A percentile compares a stretch with the other conserved stretches of the same genome.
phyloP scores from a whole-genome alignment of 2,888 invertebrate species.

The Alviniconcha strummeri region DNA sequence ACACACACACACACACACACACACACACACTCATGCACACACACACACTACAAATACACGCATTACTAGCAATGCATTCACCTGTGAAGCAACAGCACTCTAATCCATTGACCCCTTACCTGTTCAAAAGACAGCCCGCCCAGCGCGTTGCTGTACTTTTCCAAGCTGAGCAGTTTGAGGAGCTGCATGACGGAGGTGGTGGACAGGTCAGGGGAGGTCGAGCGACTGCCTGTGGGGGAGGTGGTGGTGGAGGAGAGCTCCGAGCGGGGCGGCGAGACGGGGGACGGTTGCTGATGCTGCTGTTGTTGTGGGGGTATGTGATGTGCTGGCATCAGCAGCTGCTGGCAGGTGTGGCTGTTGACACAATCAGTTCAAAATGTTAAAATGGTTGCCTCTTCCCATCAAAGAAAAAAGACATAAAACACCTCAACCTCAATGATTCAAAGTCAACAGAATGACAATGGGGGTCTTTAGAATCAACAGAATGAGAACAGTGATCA shows the following conservation, averaged over 20 bases:
- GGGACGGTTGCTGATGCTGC: constrained; percentile 21
- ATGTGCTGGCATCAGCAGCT: constrained; percentile 6
- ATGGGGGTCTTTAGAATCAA: no score
- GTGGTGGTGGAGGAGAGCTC: constrained; percentile 46
- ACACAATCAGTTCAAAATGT: not conserved
- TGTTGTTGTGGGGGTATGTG: constrained; percentile 5
- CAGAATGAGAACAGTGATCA: no score
- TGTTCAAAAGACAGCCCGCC: constrained; percentile 46
- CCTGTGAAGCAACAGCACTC: no score
- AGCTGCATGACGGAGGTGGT: constrained; percentile 35
- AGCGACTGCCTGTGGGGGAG: constrained; percentile 51
- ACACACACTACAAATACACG: not conserved
- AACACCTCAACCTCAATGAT: no score
- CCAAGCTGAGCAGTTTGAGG: constrained; percentile 44
- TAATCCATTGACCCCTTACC: constrained; percentile 37
- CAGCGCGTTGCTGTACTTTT: constrained; percentile 44
- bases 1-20: not conserved
- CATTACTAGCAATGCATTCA: no score
- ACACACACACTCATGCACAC: not conserved
- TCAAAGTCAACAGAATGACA: no score
- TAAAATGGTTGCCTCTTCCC: no score
- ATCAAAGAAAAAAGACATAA: no score
- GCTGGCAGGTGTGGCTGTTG: constrained; percentile 1
- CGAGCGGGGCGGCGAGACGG: constrained; percentile 49
- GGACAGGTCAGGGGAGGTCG: constrained; percentile 46